Conservation (phyloP, 2,888 invertebrate species). For the Itoplectis maculator region DNA sequence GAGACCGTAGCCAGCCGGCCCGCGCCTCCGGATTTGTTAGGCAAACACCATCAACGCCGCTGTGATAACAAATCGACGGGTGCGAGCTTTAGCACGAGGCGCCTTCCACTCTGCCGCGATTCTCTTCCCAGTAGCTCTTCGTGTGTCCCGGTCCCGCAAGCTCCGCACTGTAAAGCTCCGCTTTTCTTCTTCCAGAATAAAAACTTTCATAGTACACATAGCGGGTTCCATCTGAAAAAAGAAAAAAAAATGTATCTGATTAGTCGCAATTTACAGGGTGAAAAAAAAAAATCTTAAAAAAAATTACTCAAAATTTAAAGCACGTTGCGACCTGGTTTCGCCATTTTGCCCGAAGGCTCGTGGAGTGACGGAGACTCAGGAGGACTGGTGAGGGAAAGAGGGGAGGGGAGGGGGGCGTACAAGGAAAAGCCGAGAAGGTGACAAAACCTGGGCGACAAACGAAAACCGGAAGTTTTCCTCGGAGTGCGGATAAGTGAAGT, state of each 20-base stretch:
- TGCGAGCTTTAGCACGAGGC: conserved; percentile 68
- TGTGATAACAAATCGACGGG: conserved; percentile 80
- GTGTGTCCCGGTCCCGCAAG: neutral
- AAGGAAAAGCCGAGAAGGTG: neutral
- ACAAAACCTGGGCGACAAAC: neutral
- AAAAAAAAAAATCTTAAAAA: conserved; percentile 32
- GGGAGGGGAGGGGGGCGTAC: too few relatives aligned
- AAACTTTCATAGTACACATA: conserved; percentile 24
- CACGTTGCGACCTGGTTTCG: conserved; percentile 51
- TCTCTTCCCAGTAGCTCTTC: neutral
- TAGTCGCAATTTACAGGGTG: conserved; percentile 32
- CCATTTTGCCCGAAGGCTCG: neutral
- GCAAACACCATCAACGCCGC: conserved; percentile 79
- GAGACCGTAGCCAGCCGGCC: conserved; percentile 70
- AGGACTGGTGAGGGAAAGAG: neutral
- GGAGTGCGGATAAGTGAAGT: conserved; percentile 20
- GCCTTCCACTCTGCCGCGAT: conserved; percentile 45
- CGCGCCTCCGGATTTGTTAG: conserved; percentile 79
- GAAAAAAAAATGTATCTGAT: conserved; percentile 34
- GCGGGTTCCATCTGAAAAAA: neutral
- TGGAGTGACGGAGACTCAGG: conserved; percentile 10
- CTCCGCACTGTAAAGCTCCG: neutral
- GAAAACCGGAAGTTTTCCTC: conserved; percentile 47
- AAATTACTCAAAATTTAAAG: conserved; percentile 41
- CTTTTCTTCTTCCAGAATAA: neutral